Evolutionary conservation across 2,113 vertebrate species (phyloP), one percentile per base, ranked within the genome.

Genomic region (Brachyistius frenatus): DNA sequence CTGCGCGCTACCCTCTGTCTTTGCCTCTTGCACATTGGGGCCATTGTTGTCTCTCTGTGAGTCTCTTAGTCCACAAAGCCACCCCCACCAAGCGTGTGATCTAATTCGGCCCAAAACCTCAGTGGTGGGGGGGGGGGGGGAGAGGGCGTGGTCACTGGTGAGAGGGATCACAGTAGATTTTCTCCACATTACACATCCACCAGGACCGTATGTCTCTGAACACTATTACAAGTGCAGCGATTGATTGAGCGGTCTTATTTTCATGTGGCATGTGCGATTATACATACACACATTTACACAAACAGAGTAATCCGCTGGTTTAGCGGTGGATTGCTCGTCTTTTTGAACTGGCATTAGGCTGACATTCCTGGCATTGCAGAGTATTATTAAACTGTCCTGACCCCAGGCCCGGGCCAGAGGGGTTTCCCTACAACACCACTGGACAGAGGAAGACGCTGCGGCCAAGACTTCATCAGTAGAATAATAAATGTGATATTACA

Each of bases 361-460:
- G 76, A 90, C 91, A 93, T 93, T 93, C 92, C 92, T 89, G 53
- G 68, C 90, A 93, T 93, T 88, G 91, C 89, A 86, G 87, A 86
- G 89, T 81, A 88, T 92, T 93, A 91, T 88, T 93, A 91, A 93
- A 89, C 86, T 83, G 84, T 90, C 87, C 75, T 66, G 73, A 92
- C 66, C 80, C 66, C 80, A 55, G 71, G 82, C 80, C 50, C 68
- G 33, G 58, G 61, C 81, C 78, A 56, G 63, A 75, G 74, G 73
- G 73, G 71, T 71, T 85, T 87, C 63, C 66, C 77, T 84, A 13
- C 41, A 70, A 61, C 76, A 67, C 78, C 67, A 49, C 32, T 41
- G 15, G 64, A 70, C 49, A 78, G 55, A 70, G 36, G 35, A 55
- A 9, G 60, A 14, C 55, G 60, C 41, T 73, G 30, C 15, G 33